phyloP scores from a whole-genome alignment of 2,888 invertebrate species.

The Linnaemya tessellans region DNA sequence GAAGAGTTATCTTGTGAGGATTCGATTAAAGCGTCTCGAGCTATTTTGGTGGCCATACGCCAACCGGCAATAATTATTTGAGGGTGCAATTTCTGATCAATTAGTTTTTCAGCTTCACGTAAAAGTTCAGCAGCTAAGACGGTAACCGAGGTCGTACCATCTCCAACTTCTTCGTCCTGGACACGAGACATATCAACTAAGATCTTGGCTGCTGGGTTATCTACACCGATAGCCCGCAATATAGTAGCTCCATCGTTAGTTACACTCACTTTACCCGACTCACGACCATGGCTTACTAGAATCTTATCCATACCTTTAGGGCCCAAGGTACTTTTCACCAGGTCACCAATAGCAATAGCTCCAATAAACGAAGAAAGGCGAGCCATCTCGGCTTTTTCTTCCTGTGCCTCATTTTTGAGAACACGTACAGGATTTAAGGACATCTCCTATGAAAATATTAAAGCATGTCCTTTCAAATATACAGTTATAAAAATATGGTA shows the following conservation, averaged over 20 bases:
- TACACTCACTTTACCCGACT: constrained; percentile 94
- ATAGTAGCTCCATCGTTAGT: constrained; percentile 99
- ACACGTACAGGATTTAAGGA: constrained; percentile 97
- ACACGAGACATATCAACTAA: constrained; percentile 99
- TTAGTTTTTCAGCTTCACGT: constrained; percentile 96
- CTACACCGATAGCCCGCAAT: constrained; percentile 96
- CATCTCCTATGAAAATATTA: constrained; percentile 85
- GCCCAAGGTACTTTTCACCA: constrained; percentile 98
- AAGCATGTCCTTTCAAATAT: background rate
- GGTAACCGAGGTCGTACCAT: constrained; percentile 99
- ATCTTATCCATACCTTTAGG: constrained; percentile 99
- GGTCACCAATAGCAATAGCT: constrained; percentile 98
- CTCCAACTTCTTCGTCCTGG: constrained; percentile 99
- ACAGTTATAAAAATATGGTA: constrained; percentile 31
- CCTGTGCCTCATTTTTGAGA: constrained; percentile 97
- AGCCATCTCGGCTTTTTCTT: constrained; percentile 98
- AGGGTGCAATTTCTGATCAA: constrained; percentile 97
- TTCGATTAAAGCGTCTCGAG: constrained; percentile 91
- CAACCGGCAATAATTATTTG: constrained; percentile 99
- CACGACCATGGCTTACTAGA: constrained; percentile 91
- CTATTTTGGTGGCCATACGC: constrained; percentile 93
- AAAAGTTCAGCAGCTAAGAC: constrained; percentile 95
- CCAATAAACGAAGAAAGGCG: constrained; percentile 99
- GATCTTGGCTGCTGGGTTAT: constrained; percentile 99
- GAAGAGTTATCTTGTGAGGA: constrained; percentile 92